These are phyloP conservation scores for Drosophila rhopaloa DNA, from an alignment of 1,140 invertebrate species.

Conservation along the genomic window DNA sequence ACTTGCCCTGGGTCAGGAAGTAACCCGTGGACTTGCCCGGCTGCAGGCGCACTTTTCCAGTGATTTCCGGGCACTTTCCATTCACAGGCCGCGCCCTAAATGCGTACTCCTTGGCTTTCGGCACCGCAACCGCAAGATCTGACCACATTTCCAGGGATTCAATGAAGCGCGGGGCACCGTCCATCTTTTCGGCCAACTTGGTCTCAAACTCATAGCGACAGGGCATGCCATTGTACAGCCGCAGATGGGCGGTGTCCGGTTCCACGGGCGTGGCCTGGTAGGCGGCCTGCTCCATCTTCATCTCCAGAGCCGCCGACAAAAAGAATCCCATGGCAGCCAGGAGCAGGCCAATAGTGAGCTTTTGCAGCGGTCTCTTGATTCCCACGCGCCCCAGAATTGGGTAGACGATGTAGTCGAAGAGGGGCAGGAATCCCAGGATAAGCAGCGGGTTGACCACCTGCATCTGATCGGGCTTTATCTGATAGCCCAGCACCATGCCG, in stretches of 20 bases:
- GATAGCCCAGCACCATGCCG: conserved; percentile 89
- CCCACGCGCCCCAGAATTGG: conserved; percentile 86
- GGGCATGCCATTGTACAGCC: conserved; percentile 89
- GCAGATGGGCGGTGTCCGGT: conserved; percentile 87
- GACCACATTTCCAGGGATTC: conserved; percentile 66
- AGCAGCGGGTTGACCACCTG: conserved; percentile 94
- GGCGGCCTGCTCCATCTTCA: conserved; percentile 90
- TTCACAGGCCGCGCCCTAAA: conserved; percentile 31
- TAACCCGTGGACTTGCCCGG: conserved; percentile 85
- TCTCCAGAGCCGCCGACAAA: conserved; percentile 93
- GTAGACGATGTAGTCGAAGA: conserved; percentile 92
- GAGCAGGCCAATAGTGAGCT: conserved; percentile 93
- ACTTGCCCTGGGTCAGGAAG: conserved; percentile 51
- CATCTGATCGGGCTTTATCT: conserved; percentile 95
- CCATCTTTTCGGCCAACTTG: not conserved
- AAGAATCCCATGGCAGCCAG: conserved; percentile 93
- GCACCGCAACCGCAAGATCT: conserved; percentile 36
- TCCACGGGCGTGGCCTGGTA: conserved; percentile 85
- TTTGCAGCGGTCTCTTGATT: conserved; percentile 88
- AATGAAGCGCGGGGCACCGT: conserved; percentile 2
- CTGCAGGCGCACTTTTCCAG: conserved; percentile 39
- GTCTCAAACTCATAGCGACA: conserved; percentile 80
- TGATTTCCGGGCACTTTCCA: conserved; percentile 47
- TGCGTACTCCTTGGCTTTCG: conserved; percentile 16
- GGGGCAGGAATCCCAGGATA: conserved; percentile 93